phyloP scores from a whole-genome alignment of 2,797 vertebrate genomes.

The Coracias cyanogaster region DNA sequence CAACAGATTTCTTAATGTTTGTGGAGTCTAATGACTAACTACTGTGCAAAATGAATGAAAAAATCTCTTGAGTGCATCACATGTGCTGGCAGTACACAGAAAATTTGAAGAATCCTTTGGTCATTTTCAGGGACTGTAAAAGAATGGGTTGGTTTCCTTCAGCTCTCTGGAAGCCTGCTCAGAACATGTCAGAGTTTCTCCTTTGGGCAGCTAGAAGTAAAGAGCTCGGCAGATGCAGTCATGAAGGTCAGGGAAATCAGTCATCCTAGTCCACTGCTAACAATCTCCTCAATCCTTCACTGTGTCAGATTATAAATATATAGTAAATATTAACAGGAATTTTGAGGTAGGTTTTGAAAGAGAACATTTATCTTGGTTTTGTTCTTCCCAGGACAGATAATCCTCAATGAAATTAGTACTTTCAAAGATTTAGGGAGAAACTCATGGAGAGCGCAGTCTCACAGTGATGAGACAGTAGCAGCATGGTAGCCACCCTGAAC shows the following conservation, averaged over 20 bases:
- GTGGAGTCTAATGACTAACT: background rate
- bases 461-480: background rate
- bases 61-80: background rate
- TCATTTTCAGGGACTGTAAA: background rate
- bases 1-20: background rate
- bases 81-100: background rate
- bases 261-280: conserved; percentile 20
- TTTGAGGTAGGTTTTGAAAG: background rate
- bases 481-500: fast-evolving
- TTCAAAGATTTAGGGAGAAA: background rate
- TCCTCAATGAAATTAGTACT: background rate
- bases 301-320: background rate
- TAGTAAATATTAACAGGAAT: background rate
- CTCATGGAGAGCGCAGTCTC: background rate
- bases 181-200: background rate
- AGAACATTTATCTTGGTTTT: background rate
- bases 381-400: background rate
- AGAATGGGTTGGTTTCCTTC: background rate
- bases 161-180: background rate
- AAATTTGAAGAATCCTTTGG: background rate
- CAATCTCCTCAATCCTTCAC: conserved; percentile 2
- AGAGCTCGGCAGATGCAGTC: background rate
- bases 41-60: background rate
- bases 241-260: conserved; percentile 18
- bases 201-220: background rate